A percentile compares a stretch with the other conserved stretches of the same genome.
Evolutionary conservation across 1,140 invertebrate genomes (phyloP).

Genomic region (Drosophila pseudoananassae): DNA sequence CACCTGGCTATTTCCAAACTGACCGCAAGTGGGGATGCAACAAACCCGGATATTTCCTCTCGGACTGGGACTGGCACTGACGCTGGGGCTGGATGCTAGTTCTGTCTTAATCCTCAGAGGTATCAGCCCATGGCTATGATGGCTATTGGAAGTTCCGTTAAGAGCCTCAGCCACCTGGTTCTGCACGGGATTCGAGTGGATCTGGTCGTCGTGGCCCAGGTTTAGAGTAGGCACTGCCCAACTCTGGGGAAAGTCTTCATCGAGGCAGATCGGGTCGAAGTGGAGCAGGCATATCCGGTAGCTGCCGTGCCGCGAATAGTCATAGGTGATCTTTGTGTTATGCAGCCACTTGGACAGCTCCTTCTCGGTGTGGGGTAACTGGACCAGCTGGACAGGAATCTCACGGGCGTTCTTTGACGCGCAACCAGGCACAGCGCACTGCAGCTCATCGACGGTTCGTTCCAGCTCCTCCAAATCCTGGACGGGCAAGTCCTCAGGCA

Average conservation of each 20-base stretch:
- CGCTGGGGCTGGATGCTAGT: constrained; percentile 32
- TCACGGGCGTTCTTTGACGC: constrained; percentile 35
- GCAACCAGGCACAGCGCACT: constrained; percentile 62
- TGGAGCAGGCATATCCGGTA: constrained; percentile 71
- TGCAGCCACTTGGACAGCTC: constrained; percentile 53
- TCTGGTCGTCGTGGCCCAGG: constrained; percentile 60
- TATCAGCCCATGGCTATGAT: neutral
- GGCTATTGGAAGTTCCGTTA: neutral
- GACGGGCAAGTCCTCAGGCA: constrained; percentile 28
- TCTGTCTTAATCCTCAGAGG: constrained; percentile 53
- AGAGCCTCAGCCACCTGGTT: neutral
- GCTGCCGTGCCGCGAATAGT: constrained; percentile 22
- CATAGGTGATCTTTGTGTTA: constrained; percentile 58
- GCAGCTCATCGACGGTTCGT: constrained; percentile 32
- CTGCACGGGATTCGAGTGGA: constrained; percentile 41
- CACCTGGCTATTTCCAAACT: constrained; percentile 35
- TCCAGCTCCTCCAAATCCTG: constrained; percentile 22
- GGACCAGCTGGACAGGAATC: constrained; percentile 29
- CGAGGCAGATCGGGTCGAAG: constrained; percentile 62
- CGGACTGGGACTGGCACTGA: constrained; percentile 60
- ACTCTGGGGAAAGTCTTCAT: constrained; percentile 36
- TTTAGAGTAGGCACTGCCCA: constrained; percentile 70
- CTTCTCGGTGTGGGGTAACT: constrained; percentile 29
- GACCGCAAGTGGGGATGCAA: constrained; percentile 55
- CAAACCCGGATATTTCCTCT: constrained; percentile 55